Percentiles rank a stretch among this genome's conserved stretches.
Evolutionary conservation across 2,888 invertebrate species (phyloP).

Genomic region (Aphidoletes aphidimyza): DNA sequence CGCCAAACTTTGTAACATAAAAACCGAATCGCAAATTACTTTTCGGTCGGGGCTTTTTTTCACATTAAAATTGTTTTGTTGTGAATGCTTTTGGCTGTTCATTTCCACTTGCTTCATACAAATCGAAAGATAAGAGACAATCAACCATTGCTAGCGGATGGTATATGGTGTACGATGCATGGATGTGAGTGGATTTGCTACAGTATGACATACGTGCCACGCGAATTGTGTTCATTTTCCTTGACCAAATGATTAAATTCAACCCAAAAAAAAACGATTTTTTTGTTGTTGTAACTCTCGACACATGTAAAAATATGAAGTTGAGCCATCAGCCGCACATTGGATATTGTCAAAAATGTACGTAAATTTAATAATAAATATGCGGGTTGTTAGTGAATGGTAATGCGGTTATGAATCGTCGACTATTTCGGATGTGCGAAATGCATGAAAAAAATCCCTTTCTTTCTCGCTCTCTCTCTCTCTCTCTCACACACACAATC

Average conservation of each 20-base stretch:
- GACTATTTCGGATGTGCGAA: neutral
- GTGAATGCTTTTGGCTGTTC: neutral
- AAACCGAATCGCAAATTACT: neutral
- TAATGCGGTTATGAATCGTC: constrained; percentile 23
- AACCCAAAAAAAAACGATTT: constrained; percentile 28
- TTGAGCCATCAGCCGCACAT: neutral
- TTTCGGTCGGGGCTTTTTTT: constrained; percentile 7
- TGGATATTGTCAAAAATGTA: neutral
- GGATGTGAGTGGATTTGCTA: too few species aligned
- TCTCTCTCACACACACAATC: neutral
- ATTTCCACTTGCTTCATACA: neutral
- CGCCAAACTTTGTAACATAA: neutral
- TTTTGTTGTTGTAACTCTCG: neutral
- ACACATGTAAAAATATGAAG: constrained; percentile 37
- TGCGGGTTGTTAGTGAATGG: constrained; percentile 49
- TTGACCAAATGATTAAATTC: neutral
- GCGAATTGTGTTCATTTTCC: neutral
- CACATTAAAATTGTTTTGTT: neutral
- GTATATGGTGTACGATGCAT: neutral
- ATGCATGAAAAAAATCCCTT: too few species aligned
- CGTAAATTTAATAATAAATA: constrained; percentile 51
- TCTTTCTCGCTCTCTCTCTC: too few species aligned
- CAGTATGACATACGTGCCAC: neutral
- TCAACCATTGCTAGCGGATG: neutral
- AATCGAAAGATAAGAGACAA: constrained; percentile 31